phyloP scores from a whole-genome alignment of 2,888 invertebrate genomes.

The Rotaria macrura region DNA sequence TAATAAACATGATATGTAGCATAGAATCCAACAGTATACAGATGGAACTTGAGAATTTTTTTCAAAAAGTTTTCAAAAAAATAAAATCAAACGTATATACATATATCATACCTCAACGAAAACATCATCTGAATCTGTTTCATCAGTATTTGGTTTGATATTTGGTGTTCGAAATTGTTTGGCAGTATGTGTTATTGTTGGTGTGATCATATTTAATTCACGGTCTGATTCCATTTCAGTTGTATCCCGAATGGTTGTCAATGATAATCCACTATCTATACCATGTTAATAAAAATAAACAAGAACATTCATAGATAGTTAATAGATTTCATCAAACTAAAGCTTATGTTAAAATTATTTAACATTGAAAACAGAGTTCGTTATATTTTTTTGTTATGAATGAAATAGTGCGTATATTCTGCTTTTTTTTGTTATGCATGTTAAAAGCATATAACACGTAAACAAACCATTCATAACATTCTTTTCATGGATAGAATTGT shows the following conservation, averaged over 20 bases:
- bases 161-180: not conserved
- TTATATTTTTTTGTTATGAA: too few relatives aligned
- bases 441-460: not conserved
- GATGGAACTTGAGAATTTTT: too few relatives aligned
- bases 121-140: slow-evolving; percentile 14
- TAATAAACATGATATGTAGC: too few relatives aligned
- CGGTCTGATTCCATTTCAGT: not conserved
- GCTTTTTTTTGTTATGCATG: slow-evolving; percentile 6
- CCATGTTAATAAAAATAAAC: not conserved
- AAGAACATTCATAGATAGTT: not conserved
- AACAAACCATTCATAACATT: not conserved
- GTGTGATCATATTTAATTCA: not conserved
- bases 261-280: slow-evolving; percentile 6
- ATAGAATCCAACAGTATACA: too few relatives aligned
- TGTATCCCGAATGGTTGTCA: not conserved
- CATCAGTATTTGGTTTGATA: not conserved
- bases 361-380: not conserved
- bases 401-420: too few relatives aligned
- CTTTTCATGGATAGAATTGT: not conserved
- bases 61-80: too few relatives aligned
- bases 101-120: not conserved
- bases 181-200: too few relatives aligned
- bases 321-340: not conserved
- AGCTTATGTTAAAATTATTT: not conserved
- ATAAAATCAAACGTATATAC: not conserved